Base-by-base conservation (phyloP, 2,888 invertebrate genomes). In the Yponomeuta cagnagella region DNA sequence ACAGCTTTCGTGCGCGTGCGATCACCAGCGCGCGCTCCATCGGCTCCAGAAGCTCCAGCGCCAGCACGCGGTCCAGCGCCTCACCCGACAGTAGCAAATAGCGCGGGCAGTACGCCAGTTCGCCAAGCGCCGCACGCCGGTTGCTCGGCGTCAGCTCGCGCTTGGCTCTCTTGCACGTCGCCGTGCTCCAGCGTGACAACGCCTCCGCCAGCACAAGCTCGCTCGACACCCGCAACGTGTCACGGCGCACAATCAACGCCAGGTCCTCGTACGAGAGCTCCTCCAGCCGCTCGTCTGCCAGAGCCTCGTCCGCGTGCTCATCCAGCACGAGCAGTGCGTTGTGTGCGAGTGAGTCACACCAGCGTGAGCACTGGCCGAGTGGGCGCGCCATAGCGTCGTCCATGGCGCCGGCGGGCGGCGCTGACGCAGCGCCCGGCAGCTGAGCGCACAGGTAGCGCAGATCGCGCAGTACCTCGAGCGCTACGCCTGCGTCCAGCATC, bases 181-280 rank as follows among this genome's bases (percentile, higher is more conserved):
- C 89, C 2, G 89, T 89, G 43, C 86, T 84, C 93, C 89, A 93
- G 43, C 89, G 91, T 68, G 94, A 93, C 72, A 96, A 82, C 10
- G 95, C 95, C 71, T 93, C 89, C 72, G 94, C 95, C 48, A 95
- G 84, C 10, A 93, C 80, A 12, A 93, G 82, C 81, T 96, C 96
- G 73, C 90, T 94, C 0, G 93, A 88, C 9, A 96, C 93, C 73
- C 94, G 90, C 68, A 97, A 84, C 4, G 94, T 95, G 75, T 96
- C 95, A 8, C 96, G 93, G 70, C 91, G 91, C 0, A 95, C 93
- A 70, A 97, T 94, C 58, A 93, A 90, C 4, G 93, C 87, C 48
- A 97, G 87, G 75, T 95, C 95, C 63, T 93, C 93, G 72, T 93
- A 93, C 15, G 93, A 93, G 52, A 97, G 86, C 72, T 96, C 95